Evolutionary conservation across 2,888 invertebrate species (phyloP), one percentile per base, ranked within the genome.

Genomic region (Euzophera pinguis): DNA sequence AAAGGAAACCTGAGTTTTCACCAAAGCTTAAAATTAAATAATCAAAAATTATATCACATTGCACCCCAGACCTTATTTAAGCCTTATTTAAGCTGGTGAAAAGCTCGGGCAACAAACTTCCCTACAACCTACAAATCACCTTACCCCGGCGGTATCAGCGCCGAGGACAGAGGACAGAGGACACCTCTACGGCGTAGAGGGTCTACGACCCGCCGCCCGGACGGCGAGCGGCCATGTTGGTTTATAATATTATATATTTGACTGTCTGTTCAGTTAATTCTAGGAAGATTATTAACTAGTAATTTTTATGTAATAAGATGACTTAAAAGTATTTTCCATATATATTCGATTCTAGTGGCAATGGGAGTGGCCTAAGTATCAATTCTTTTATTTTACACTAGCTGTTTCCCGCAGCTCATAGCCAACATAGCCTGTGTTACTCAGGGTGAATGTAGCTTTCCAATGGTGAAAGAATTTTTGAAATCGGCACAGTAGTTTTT

Each of bases 141-240:
- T 51, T 51, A 29, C 13, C n/a, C 48, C 49, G 13, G 14, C 51
- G 35, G n/a, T n/a, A n/a, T n/a, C 38, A 48, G 35, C 51, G 27
- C 13, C 64, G 69, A n/a, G n/a, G n/a, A n/a, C n/a, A n/a, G n/a
- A n/a, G n/a, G n/a, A n/a, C 69, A 67, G 71, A 52, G 54, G 43
- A 59, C 60, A 48, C 66, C 69, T 68, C 67, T 67, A 65, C 65
- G 64, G 35, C 58, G 60, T 62, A 63, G 63, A 58, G 53, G 56
- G 54, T 54, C 55, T 52, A 57, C 62, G 61, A 58, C 62, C 62
- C 54, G 56, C 35, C 61, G 61, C 34, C 63, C 64, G 54, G 52
- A 22, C 22, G 22, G 22, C 22, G 22, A n/a, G n/a, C 47, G 51
- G 38, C 7, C 7, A 32, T 29, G 4, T 29, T 29, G 29, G 29